A percentile compares a stretch with the other conserved stretches of the same genome.
Conservation (phyloP, 2,888 invertebrate species). For the Synanthedon tipuliformis region DNA sequence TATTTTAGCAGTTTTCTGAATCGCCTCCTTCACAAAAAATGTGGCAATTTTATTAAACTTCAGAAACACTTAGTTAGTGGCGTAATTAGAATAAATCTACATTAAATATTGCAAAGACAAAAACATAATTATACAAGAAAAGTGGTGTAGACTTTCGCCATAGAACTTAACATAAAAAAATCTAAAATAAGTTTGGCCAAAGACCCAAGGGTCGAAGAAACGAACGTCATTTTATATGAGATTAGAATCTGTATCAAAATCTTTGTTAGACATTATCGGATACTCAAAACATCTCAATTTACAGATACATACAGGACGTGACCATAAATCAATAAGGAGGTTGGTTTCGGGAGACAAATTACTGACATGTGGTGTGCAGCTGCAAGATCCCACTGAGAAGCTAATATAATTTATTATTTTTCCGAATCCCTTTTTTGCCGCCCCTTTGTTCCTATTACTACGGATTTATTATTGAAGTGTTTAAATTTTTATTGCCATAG, state of each 20-base stretch:
- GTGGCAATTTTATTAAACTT: too few relatives aligned
- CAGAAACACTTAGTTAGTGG: too few relatives aligned
- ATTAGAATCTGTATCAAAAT: neutral
- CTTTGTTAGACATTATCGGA: neutral
- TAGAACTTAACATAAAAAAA: neutral
- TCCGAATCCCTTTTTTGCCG: conserved; percentile 4
- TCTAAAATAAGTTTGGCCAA: neutral
- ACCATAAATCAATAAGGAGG: conserved; percentile 54
- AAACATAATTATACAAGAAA: too few relatives aligned
- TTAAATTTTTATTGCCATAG: too few relatives aligned
- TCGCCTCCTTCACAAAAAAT: too few relatives aligned
- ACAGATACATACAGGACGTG: conserved; percentile 8
- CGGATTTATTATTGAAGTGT: too few relatives aligned
- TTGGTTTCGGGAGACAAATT: conserved; percentile 42
- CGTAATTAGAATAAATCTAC: too few relatives aligned
- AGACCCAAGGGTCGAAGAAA: neutral
- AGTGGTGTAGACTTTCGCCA: too few relatives aligned
- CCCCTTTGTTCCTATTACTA: too few relatives aligned
- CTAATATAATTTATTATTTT: conserved; percentile 15
- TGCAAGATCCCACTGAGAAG: conserved; percentile 29
- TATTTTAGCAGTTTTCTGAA: too few relatives aligned
- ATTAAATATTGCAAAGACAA: too few relatives aligned
- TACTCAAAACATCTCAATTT: conserved; percentile 8
- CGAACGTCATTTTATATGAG: too few relatives aligned
- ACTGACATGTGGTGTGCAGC: conserved; percentile 57